These are phyloP conservation scores for Cephus rjabovi DNA, from an alignment of 2,888 invertebrate species.

Conservation along the genomic window DNA sequence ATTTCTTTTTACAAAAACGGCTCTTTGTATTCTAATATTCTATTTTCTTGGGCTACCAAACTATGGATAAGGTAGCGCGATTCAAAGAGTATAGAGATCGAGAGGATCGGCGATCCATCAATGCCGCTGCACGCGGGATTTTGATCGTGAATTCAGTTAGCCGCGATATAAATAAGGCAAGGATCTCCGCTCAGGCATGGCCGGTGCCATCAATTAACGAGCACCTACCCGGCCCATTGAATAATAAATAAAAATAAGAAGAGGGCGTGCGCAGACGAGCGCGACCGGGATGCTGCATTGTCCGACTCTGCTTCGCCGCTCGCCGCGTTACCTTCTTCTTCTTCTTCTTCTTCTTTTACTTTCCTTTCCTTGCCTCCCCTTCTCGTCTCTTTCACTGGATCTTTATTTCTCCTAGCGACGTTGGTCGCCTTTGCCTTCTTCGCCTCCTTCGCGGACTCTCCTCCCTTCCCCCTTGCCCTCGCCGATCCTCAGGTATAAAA, in stretches of 20 bases:
- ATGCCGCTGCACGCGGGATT: slow-evolving; percentile 62
- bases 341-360: slow-evolving; percentile 26
- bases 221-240: slow-evolving; percentile 60
- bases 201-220: slow-evolving; percentile 64
- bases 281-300: slow-evolving; percentile 49
- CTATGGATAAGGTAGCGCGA: slow-evolving; percentile 18
- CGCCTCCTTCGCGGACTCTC: slow-evolving; percentile 19
- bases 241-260: slow-evolving; percentile 61
- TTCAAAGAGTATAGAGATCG: slow-evolving; percentile 22
- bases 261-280: slow-evolving; percentile 28
- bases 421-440: slow-evolving; percentile 13
- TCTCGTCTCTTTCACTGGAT: slow-evolving; percentile 16
- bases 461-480: neutral
- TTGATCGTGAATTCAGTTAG: slow-evolving; percentile 62
- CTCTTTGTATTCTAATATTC: too few relatives aligned
- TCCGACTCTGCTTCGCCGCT: slow-evolving; percentile 33
- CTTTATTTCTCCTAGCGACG: slow-evolving; percentile 32
- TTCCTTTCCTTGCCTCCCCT: neutral
- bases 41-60: too few relatives aligned
- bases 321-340: slow-evolving; percentile 23
- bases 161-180: slow-evolving; percentile 60
- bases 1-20: too few relatives aligned
- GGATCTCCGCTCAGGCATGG: slow-evolving; percentile 39
- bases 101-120: slow-evolving; percentile 53
- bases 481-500: slow-evolving; percentile 5